These are phyloP conservation scores for Drymodes brunneopygia DNA, from an alignment of 2,113 vertebrate genomes.

Conservation along the genomic window DNA sequence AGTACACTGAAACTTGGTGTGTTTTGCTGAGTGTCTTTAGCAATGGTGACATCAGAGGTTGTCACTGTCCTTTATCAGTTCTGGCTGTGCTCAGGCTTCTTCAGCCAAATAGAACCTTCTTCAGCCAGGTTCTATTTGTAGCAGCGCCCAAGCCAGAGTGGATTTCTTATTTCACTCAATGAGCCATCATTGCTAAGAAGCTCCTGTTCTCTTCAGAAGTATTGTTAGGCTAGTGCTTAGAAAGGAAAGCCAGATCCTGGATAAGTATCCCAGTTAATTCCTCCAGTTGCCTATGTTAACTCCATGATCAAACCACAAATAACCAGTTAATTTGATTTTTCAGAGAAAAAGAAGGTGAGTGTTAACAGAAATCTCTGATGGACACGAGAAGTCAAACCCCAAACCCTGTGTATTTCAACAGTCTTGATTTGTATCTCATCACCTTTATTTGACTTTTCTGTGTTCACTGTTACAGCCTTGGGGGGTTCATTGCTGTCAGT, in stretches of 20 bases:
- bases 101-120: no score
- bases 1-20: background rate
- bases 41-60: background rate
- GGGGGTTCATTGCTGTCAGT: background rate
- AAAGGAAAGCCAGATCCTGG: background rate
- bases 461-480: background rate
- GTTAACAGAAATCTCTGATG: background rate
- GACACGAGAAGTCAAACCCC: background rate
- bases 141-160: background rate
- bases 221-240: background rate
- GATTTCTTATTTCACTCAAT: background rate
- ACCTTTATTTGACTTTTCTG: background rate
- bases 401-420: background rate
- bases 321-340: background rate
- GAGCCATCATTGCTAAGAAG: background rate
- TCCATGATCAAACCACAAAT: background rate
- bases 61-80: background rate
- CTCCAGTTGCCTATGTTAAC: background rate
- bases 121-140: background rate
- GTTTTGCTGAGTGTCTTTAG: background rate
- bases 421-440: background rate
- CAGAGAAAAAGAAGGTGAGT: background rate
- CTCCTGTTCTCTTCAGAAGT: background rate
- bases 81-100: background rate
- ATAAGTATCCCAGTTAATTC: background rate